A percentile compares a stretch with the other conserved stretches of the same genome.
These are phyloP conservation scores for Beris morrisii DNA, from an alignment of 2,888 invertebrate genomes.

Conservation along the genomic window DNA sequence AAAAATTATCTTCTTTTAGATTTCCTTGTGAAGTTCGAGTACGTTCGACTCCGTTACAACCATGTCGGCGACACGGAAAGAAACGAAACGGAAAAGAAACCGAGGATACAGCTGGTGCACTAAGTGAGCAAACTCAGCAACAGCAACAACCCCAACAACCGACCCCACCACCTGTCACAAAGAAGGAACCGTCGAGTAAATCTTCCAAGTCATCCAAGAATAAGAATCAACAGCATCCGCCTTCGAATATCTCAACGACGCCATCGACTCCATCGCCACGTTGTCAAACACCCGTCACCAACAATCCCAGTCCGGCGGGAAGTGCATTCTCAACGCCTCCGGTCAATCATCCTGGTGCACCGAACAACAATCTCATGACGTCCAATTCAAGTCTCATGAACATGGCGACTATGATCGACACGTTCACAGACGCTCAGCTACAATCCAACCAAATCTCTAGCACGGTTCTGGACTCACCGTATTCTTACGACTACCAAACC, in stretches of 20 bases:
- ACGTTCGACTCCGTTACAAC: constrained; percentile 79
- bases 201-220: constrained; percentile 49
- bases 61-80: constrained; percentile 77
- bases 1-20: constrained; percentile 59
- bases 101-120: constrained; percentile 44
- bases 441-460: constrained; percentile 86
- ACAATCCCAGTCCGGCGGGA: constrained; percentile 62
- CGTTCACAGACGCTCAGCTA: constrained; percentile 74
- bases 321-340: constrained; percentile 57
- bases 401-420: constrained; percentile 77
- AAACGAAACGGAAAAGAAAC: constrained; percentile 75
- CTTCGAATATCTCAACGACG: constrained; percentile 31
- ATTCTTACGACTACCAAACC: constrained; percentile 64
- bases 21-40: constrained; percentile 87
- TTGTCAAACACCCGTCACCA: constrained; percentile 57
- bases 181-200: constrained; percentile 43
- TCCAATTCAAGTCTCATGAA: constrained; percentile 64
- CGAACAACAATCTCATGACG: constrained; percentile 50
- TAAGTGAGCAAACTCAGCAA: constrained; percentile 46
- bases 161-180: constrained; percentile 40
- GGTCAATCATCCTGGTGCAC: constrained; percentile 47
- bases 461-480: constrained; percentile 74
- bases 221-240: constrained; percentile 43
- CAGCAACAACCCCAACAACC: constrained; percentile 30
- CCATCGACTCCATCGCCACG: constrained; percentile 54